phyloP scores from a whole-genome alignment of 2,113 vertebrate genomes.

The Gila orcuttii region DNA sequence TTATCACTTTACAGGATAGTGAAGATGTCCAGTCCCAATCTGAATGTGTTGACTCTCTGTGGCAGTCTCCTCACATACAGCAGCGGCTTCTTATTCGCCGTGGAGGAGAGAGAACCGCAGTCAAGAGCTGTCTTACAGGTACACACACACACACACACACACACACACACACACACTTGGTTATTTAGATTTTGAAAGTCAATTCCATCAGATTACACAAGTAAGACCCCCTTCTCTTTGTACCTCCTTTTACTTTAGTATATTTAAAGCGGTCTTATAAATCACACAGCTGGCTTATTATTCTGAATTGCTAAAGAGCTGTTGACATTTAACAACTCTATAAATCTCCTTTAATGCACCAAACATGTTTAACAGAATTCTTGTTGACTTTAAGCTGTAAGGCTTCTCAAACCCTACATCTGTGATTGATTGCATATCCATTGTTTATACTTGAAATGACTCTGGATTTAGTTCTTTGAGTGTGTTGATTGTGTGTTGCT shows the following conservation, averaged over 20 bases:
- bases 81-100: constrained; percentile 89
- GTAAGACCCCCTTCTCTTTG: not conserved
- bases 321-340: constrained; percentile 1
- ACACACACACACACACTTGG: not conserved
- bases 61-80: constrained; percentile 90
- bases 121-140: constrained; percentile 64
- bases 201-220: too few relatives aligned
- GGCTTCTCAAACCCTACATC: not conserved
- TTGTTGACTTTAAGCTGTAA: not conserved
- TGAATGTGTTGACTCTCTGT: constrained; percentile 89
- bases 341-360: not conserved
- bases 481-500: not conserved
- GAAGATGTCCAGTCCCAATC: constrained; percentile 99
- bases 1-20: constrained; percentile 82
- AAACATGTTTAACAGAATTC: not conserved
- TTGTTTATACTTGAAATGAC: not conserved
- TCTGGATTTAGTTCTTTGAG: not conserved
- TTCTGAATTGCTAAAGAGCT: not conserved
- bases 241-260: not conserved
- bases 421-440: not conserved
- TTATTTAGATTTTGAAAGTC: not conserved
- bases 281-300: not conserved
- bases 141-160: not conserved
- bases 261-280: not conserved
- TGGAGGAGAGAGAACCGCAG: constrained; percentile 76